Base-by-base conservation (phyloP, 2,888 invertebrate genomes). In the Graphium colonna region DNA sequence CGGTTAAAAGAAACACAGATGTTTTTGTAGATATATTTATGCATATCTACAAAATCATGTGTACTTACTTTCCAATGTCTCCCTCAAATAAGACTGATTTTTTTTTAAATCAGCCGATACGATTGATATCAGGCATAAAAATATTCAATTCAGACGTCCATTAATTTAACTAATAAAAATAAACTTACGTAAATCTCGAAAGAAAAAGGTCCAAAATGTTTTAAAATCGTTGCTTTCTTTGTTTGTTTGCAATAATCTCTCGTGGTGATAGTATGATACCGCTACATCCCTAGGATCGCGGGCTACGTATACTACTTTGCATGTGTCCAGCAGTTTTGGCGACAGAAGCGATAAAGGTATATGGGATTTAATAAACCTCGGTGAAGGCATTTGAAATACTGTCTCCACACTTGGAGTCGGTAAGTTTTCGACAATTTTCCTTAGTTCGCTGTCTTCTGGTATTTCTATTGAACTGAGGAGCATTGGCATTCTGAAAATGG, bases 231-330 rank as follows among this genome's bases (percentile, higher is more conserved):
- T 91, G 0, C 71, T 63, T 60, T 91, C 93, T 0, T 91, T 92
- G 61, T 92, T 91, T 0, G 92, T 90, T 44, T 83, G 84, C 47
- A 49, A 42, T 18, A 64, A 52, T 28, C 51, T 57, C 7, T 58
- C 47, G 17, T 64, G 60, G 36, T 67, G 59, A 69, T 92, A 96
- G 71, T 90, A 94, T 0, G 95, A 96, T 0, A 95, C 93, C 0
- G 92, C 92, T 0, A 95, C 94, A 74, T 96, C 96, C 75, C 94
- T 94, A 0, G 95, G 95, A 76, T 59, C 92, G n/a, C n/a, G n/a
- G n/a, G n/a, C n/a, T n/a, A n/a, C n/a, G n/a, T n/a, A n/a, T n/a
- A n/a, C n/a, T n/a, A n/a, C n/a, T n/a, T n/a, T n/a, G n/a, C n/a
- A n/a, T n/a, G n/a, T n/a, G n/a, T n/a, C n/a, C n/a, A n/a, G 68